A percentile compares a stretch with the other conserved stretches of the same genome.
Conservation (phyloP, 1,140 invertebrate species). For the Drosophila leontia region DNA sequence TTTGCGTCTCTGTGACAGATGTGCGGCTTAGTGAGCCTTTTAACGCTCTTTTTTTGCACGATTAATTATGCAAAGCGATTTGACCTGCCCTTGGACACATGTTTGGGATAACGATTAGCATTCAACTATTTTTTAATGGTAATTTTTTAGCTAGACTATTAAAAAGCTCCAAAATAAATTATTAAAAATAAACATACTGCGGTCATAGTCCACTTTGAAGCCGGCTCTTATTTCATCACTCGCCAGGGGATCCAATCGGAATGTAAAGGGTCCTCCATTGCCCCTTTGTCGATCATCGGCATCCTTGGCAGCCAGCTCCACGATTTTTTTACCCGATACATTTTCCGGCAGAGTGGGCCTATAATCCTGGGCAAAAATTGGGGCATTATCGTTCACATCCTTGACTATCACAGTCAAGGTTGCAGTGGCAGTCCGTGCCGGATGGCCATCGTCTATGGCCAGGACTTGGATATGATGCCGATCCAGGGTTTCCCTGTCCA, state of each 20-base stretch:
- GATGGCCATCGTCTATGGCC: constrained; percentile 88
- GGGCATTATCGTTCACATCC: constrained; percentile 90
- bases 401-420: constrained; percentile 88
- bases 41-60: constrained; percentile 14
- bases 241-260: constrained; percentile 87
- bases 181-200: constrained; percentile 83
- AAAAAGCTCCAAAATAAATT: neutral
- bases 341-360: constrained; percentile 88
- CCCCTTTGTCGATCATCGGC: constrained; percentile 87
- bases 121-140: neutral
- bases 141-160: neutral
- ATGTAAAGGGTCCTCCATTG: constrained; percentile 89
- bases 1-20: constrained; percentile 16
- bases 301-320: constrained; percentile 89
- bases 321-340: constrained; percentile 86
- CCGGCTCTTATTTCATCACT: constrained; percentile 87
- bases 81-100: constrained; percentile 8
- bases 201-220: constrained; percentile 88
- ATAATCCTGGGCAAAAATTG: constrained; percentile 87
- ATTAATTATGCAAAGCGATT: constrained; percentile 48
- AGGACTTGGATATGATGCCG: constrained; percentile 87
- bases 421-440: constrained; percentile 88
- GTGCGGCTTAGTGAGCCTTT: constrained; percentile 34
- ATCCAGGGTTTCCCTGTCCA: constrained; percentile 87
- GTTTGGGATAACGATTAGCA: constrained; percentile 10